Conservation (phyloP, 1,140 invertebrate species). For the Papilio polyxenes region DNA sequence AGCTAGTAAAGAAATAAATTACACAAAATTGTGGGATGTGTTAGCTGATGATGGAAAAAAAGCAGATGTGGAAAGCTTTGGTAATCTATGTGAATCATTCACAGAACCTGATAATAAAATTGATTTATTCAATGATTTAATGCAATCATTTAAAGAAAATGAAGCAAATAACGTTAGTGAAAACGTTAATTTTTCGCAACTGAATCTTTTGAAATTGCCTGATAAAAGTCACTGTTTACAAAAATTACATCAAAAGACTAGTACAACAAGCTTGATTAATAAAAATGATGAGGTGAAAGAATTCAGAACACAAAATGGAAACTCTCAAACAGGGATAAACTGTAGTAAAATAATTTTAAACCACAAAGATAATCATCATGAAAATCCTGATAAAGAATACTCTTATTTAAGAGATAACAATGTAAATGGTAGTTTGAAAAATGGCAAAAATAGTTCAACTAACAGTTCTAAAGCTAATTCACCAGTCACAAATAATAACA, state of each 20-base stretch:
- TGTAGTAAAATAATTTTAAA: not conserved
- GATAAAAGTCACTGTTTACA: constrained; percentile 6
- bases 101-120: constrained; percentile 45
- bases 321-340: not conserved
- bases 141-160: constrained; percentile 50
- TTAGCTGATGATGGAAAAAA: constrained; percentile 44
- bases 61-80: constrained; percentile 54
- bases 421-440: not conserved
- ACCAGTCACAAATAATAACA: not conserved
- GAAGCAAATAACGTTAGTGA: constrained; percentile 33
- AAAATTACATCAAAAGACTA: not conserved
- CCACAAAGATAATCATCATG: not conserved
- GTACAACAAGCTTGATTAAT: not conserved
- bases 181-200: constrained; percentile 9
- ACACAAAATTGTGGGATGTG: constrained; percentile 53
- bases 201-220: constrained; percentile 37
- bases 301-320: not conserved
- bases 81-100: constrained; percentile 53
- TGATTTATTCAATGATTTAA: constrained; percentile 57
- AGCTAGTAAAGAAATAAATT: constrained; percentile 84
- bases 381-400: not conserved
- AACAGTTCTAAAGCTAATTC: not conserved
- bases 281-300: not conserved
- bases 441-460: not conserved
- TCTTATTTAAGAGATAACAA: not conserved